Percentiles rank a stretch among this genome's conserved stretches.
Conservation (phyloP, 2,797 vertebrate species). For the Darevskia nairensis region DNA sequence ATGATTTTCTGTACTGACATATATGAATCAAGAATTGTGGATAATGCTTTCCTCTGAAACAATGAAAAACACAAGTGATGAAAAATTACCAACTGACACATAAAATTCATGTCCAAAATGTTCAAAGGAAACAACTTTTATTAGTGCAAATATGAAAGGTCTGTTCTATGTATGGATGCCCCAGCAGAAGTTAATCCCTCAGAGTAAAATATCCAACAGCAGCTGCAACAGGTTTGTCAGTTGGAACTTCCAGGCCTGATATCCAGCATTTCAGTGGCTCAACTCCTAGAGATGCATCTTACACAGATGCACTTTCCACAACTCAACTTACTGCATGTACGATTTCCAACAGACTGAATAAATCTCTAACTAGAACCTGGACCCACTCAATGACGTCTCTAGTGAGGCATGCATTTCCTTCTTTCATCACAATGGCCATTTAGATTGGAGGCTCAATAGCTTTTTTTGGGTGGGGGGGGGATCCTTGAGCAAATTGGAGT, state of each 20-base stretch:
- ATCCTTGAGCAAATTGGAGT: not conserved
- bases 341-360: not conserved
- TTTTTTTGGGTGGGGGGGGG: not conserved
- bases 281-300: not conserved
- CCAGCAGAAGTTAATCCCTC: not conserved
- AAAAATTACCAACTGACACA: not conserved
- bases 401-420: not conserved
- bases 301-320: not conserved
- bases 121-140: not conserved
- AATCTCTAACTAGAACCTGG: not conserved
- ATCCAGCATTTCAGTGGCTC: not conserved
- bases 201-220: not conserved
- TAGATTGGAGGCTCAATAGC: not conserved
- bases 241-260: not conserved
- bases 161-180: no score
- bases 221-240: not conserved
- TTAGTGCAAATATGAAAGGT: not conserved
- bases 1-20: not conserved
- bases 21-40: not conserved
- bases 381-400: not conserved
- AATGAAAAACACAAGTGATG: not conserved
- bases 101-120: not conserved
- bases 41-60: not conserved
- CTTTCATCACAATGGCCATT: not conserved
- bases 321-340: not conserved